Evolutionary conservation across 2,113 vertebrate species (phyloP), one percentile per base, ranked within the genome.

Genomic region (Engraulis encrasicolus): DNA sequence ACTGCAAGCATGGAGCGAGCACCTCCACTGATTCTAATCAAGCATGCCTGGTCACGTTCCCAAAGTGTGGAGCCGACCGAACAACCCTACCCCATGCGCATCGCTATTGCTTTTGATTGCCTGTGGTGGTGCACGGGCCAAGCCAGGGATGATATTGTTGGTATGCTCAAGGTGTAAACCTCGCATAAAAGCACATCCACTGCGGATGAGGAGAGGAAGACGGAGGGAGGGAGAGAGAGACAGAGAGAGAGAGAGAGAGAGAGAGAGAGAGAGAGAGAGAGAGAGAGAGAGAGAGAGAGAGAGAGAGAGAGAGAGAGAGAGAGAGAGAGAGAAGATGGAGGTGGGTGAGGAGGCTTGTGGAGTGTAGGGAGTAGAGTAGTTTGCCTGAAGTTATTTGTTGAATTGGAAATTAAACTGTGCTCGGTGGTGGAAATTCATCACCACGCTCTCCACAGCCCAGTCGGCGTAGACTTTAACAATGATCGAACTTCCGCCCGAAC

Each of bases 391-490:
- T 17, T 74, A 34, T 74, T 74, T 74, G 66, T 74, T 12, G 66
- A 74, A 74, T 74, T 74, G 66, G 66, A 74, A 74, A 74, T 74
- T 74, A 74, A 74, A 74, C 66, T 4, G 15, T 74, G 66, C 66
- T 74, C 66, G 31, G 12, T 74, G 66, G 27, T 74, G 66, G 27
- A 74, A 74, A 74, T 74, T 34, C 27, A 74, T 34, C 66, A 74
- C 66, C 66, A 31, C 66, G 34, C 15, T 34, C 15, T 74, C 66
- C 31, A 74, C 66, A 74, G 66, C 31, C 9, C 31, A 17, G 27
- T 74, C n/a, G 12, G 27, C 34, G 66, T 74, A 31, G 27, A 34
- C 66, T 74, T 31, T 2, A 74, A 34, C 66, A 74, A 74, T 74
- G 66, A 74, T 74, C 34, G 27, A 74, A 31, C 66, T 34, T 74